Evolutionary conservation across 2,888 invertebrate species (phyloP), one percentile per base, ranked within the genome.

Genomic region (Beris chalybata): DNA sequence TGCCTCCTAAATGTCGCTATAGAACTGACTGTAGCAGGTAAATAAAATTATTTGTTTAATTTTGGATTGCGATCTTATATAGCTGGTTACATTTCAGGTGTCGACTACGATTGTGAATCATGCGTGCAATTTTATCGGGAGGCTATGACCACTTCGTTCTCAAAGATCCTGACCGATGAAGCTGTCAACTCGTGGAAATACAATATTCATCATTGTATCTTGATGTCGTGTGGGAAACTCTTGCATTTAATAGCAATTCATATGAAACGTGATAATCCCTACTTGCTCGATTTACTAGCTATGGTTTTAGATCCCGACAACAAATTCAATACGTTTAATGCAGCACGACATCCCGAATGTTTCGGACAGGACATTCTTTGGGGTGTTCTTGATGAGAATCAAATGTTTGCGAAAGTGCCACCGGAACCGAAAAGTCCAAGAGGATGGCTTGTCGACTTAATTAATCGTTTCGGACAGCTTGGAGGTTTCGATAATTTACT

Each of bases 121-220:
- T 97, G 97, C 81, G 95, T 96, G 79, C 86, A 94, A 73, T 97
- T 97, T 83, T 96, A 95, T 84, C 89, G 93, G 74, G 96, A 97
- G 79, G 95, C 95, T 61, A 85, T 97, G 73, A 94, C 95, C 70
- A 88, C 92, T 72, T 97, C 97, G 63, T 97, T 97, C 81, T 93
- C 93, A 58, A 97, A 97, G 84, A 95, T 97, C 77, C 85, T 97
- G 76, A 96, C 96, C 15, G 97, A 97, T 81, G 97, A 97, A 82
- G 97, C 97, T 64, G 97, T 97, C 61, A 93, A 93, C 76, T 95
- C 95, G 76, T 97, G 97, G 97, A 97, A 97, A 82, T 88, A 89
- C 76, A 97, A 97, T 81, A 97, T 97, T 78, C 97, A 97, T 81
- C 91, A 90, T 79, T 96, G 95, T 83, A 97, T 97, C 74, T 87